phyloP scores from a whole-genome alignment of 2,113 vertebrate species.

The Mastomys coucha region DNA sequence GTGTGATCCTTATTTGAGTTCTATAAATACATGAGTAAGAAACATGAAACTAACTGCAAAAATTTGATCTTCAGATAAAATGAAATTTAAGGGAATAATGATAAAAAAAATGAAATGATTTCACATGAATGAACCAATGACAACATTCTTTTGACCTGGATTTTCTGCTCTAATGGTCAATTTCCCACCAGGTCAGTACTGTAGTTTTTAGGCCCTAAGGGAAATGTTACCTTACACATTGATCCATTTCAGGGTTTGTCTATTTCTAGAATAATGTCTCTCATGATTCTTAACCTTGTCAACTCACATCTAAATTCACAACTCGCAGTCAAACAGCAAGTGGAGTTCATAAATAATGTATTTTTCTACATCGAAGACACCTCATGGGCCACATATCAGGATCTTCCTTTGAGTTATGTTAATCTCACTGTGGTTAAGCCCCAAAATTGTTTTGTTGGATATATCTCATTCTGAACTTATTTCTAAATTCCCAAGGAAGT shows the following conservation, averaged over 20 bases:
- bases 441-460: not conserved
- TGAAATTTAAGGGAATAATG: not conserved
- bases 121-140: not conserved
- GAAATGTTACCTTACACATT: not conserved
- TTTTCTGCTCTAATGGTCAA: slow-evolving; percentile 43
- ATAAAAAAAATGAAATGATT: slow-evolving; percentile 42
- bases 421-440: not conserved
- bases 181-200: not conserved
- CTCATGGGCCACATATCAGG: not conserved
- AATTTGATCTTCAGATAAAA: not conserved
- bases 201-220: not conserved
- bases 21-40: not conserved
- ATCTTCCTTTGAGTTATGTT: slow-evolving; percentile 25
- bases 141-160: slow-evolving; percentile 43
- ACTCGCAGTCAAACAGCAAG: slow-evolving; percentile 16
- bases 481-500: not conserved
- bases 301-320: slow-evolving; percentile 49
- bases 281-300: slow-evolving; percentile 55
- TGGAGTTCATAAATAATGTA: not conserved
- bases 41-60: not conserved
- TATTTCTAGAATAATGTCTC: slow-evolving; percentile 54
- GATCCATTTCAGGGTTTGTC: slow-evolving; percentile 54
- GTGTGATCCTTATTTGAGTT: not conserved
- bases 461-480: slow-evolving; percentile 19
- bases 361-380: slow-evolving; percentile 18